Base-by-base conservation (phyloP, 1,140 invertebrate species). In the Cheumatopsyche charites region DNA sequence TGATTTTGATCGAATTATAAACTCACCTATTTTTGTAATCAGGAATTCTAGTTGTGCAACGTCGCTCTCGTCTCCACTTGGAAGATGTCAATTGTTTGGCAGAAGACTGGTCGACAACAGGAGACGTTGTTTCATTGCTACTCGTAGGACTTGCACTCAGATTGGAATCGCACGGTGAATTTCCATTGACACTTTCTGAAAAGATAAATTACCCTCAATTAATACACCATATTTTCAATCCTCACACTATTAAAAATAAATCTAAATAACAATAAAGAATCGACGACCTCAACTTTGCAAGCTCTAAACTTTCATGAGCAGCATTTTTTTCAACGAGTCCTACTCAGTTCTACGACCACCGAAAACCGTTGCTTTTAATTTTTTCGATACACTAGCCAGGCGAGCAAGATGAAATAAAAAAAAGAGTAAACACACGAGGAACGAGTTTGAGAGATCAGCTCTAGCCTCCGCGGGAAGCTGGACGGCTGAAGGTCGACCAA, bases 31-130 rank as follows among this genome's bases (percentile, higher is more conserved):
- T 80, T 67, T 82, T 80, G 62, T 84, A 84, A 17, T 84, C 83
- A 15, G 83, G 83, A 4, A 82, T 75, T 4, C 83, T 78, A 0
- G 78, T 79, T 0, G 79, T 78, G 47, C 80, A 80, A 13, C 88
- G 82, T 36, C 88, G 82, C 61, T 90, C 88, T 62, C 88, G 82
- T 55, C 88, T 84, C 88, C 88, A 90, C 78, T 89, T 89, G 29
- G 86, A 86, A 9, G 88, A 88, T 45, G 85, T 81, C 47, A 88
- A 79, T 76, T 88, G 87, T 79, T 89, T 89, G 62, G 85, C 80
- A 55, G 85, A 84, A 26, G 78, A 76, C 11, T 36, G 21, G 15
- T 25, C 67, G 6, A 63, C 62, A 82, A 81, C 0, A 80, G 82
- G 4, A 79, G 76, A 4, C 15, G 61, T 12, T 3, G 65, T 21